Conservation (phyloP, 2,888 invertebrate species). For the Carterocephalus palaemon region DNA sequence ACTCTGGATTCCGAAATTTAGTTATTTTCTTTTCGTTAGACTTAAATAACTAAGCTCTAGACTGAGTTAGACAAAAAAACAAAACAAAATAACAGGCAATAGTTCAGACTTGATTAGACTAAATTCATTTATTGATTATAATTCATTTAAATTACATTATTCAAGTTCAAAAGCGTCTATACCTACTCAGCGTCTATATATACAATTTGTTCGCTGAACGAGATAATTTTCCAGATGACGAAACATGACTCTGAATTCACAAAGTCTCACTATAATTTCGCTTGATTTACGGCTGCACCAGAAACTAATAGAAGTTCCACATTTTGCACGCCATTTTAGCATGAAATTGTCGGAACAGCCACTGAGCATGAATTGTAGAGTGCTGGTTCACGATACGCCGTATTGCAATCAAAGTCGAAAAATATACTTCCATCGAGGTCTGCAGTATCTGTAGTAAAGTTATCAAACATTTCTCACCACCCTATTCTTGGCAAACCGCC, state of each 20-base stretch:
- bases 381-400: conserved; percentile 29
- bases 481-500: conserved; percentile 50
- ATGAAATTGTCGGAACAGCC: conserved; percentile 43
- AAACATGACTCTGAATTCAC: conserved; percentile 50
- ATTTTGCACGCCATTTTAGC: conserved; percentile 54
- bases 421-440: conserved; percentile 40
- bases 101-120: no score
- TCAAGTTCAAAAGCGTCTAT: not conserved
- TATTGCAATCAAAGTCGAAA: conserved; percentile 40
- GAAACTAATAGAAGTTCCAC: conserved; percentile 47
- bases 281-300: conserved; percentile 54
- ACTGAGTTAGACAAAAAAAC: no score
- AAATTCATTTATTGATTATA: no score
- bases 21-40: no score
- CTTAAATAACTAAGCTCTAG: no score
- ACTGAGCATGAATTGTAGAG: conserved; percentile 40
- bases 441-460: conserved; percentile 33
- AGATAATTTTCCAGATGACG: conserved; percentile 54
- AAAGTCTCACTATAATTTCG: conserved; percentile 53
- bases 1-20: no score
- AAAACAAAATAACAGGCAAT: no score
- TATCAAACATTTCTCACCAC: conserved; percentile 31
- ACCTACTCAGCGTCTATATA: not conserved
- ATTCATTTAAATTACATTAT: no score
- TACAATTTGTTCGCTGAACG: conserved; percentile 34